Evolutionary conservation across 2,797 vertebrate species (phyloP).

Genomic region (Lacerta viridis): DNA sequence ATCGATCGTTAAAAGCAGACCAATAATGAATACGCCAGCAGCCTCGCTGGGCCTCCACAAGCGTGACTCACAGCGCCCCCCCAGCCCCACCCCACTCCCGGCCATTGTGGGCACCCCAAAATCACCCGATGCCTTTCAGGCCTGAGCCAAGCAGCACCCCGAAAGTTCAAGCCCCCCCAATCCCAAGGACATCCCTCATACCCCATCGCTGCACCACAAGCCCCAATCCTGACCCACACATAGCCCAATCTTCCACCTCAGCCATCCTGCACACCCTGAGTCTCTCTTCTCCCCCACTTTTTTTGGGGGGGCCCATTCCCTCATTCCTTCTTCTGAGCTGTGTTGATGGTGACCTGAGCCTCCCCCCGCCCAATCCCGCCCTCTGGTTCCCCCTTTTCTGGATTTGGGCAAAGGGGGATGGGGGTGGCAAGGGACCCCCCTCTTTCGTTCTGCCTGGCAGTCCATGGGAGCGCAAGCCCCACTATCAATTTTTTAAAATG

Average conservation of each 20-base stretch:
- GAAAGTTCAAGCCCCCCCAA: not conserved
- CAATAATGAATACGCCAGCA: slow-evolving; percentile 36
- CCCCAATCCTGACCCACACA: not conserved
- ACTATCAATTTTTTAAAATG: slow-evolving; percentile 33
- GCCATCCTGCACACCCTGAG: not conserved
- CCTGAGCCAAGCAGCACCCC: not conserved
- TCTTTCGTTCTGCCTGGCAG: not conserved
- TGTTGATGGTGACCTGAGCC: not conserved
- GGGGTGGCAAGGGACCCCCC: not conserved
- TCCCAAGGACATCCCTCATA: not conserved
- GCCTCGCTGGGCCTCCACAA: not conserved
- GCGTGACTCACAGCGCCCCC: slow-evolving; percentile 4
- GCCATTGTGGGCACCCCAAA: too few relatives aligned
- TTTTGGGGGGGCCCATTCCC: not conserved
- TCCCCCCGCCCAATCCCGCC: not conserved
- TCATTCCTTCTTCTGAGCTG: not conserved
- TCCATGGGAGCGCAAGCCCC: not conserved
- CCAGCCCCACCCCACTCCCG: not conserved
- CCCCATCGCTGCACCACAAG: not conserved
- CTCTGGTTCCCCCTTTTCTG: not conserved
- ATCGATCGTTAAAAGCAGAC: slow-evolving; percentile 50
- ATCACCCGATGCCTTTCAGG: not conserved
- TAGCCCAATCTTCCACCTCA: fast-evolving
- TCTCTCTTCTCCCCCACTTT: not conserved
- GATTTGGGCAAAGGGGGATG: too few relatives aligned